Evolutionary conservation across 2,113 vertebrate species (phyloP).

Genomic region (Tylochromis polylepis): DNA sequence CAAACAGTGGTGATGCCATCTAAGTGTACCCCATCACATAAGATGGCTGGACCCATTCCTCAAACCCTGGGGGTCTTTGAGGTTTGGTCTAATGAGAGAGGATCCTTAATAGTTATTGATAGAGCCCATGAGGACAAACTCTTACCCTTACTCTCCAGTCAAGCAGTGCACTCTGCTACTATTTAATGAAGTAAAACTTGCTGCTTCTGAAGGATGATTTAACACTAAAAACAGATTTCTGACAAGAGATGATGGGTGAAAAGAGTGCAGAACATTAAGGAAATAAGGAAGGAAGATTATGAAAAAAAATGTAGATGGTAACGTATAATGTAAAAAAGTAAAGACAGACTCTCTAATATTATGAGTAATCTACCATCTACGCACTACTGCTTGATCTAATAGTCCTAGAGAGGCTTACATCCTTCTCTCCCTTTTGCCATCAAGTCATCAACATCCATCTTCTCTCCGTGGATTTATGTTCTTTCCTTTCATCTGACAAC

Average conservation of each 20-base stretch:
- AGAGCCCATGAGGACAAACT: conserved; percentile 43
- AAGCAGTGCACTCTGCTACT: conserved; percentile 29
- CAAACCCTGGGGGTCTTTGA: conserved; percentile 22
- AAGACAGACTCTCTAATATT: neutral
- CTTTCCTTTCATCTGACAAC: conserved; percentile 35
- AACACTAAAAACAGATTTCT: conserved; percentile 41
- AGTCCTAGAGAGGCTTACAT: conserved; percentile 14
- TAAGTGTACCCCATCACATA: conserved; percentile 42
- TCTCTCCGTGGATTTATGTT: conserved; percentile 14
- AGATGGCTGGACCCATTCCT: conserved; percentile 28
- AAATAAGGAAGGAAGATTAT: neutral
- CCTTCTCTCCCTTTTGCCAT: neutral
- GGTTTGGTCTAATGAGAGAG: conserved; percentile 63
- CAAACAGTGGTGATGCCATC: conserved; percentile 42
- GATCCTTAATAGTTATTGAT: conserved; percentile 68
- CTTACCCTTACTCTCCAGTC: conserved; percentile 18
- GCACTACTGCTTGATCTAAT: conserved; percentile 29
- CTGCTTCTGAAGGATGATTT: conserved; percentile 44
- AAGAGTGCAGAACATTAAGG: neutral
- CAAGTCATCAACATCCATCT: neutral
- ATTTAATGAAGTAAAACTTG: conserved; percentile 60
- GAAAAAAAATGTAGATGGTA: neutral
- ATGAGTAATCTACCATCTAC: neutral
- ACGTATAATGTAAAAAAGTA: neutral
- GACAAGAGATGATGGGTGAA: neutral